phyloP scores from a whole-genome alignment of 2,888 invertebrate genomes.

The Rhagophthalmus giganteus region DNA sequence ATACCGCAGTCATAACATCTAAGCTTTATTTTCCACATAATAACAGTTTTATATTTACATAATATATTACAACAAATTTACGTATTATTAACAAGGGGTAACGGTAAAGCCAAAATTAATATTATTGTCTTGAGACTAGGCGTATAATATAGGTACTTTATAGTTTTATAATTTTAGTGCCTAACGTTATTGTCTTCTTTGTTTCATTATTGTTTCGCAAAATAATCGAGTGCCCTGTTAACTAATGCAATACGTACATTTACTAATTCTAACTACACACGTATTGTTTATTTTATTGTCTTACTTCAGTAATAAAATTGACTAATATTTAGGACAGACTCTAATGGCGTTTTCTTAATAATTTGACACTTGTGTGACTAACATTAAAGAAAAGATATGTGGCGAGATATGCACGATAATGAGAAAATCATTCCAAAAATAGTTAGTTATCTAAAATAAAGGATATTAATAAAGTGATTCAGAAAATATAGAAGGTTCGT shows the following conservation, averaged over 20 bases:
- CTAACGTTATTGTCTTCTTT: constrained; percentile 12
- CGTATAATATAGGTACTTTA: too few relatives aligned
- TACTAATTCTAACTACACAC: constrained; percentile 23
- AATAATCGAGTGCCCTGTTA: too few relatives aligned
- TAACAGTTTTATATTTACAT: constrained; percentile 29
- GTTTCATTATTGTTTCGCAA: too few relatives aligned
- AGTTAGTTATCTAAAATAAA: too few relatives aligned
- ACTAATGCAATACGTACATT: constrained; percentile 18
- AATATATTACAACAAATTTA: constrained; percentile 27
- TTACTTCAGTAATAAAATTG: constrained; percentile 33
- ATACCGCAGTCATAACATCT: constrained; percentile 33
- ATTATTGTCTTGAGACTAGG: constrained; percentile 10
- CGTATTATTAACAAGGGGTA: constrained; percentile 25
- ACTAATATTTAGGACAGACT: constrained; percentile 37
- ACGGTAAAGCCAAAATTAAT: constrained; percentile 22
- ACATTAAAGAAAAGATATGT: constrained; percentile 20
- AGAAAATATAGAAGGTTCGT: too few relatives aligned
- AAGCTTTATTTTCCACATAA: constrained; percentile 32
- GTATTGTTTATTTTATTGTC: constrained; percentile 31
- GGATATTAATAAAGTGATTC: too few relatives aligned
- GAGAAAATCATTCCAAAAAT: too few relatives aligned
- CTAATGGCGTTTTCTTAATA: constrained; percentile 28
- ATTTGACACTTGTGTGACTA: constrained; percentile 5
- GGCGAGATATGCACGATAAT: constrained; percentile 6
- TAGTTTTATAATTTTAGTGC: too few relatives aligned